These are phyloP conservation scores for Botrylloides violaceus DNA, from an alignment of 23 tunicate genomes.

Conservation along the genomic window DNA sequence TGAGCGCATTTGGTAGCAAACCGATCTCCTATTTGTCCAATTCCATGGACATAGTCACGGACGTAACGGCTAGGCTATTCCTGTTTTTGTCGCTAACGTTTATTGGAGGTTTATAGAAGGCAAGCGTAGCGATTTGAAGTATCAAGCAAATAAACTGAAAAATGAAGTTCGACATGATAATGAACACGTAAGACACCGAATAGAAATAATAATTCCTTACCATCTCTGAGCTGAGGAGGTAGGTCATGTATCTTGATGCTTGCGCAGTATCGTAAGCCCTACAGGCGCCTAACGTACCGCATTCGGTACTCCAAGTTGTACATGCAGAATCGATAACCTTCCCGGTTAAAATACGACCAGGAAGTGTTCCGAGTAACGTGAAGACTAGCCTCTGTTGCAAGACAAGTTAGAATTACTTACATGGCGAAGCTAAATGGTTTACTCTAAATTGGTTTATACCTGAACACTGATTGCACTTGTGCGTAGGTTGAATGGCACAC, in stretches of 20 bases:
- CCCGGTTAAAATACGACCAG: constrained; percentile 64
- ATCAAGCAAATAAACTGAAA: constrained; percentile 2
- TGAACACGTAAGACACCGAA: too few species aligned
- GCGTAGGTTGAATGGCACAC: constrained; percentile 21
- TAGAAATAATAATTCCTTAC: too few species aligned
- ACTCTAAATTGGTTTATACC: constrained; percentile 2
- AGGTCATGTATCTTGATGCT: constrained; percentile 11
- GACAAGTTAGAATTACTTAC: neutral
- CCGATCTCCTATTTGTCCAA: too few species aligned
- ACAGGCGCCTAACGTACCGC: constrained; percentile 63
- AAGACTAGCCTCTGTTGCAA: constrained; percentile 8
- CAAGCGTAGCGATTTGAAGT: neutral
- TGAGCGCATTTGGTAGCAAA: too few species aligned
- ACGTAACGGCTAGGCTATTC: too few species aligned
- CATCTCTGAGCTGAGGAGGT: neutral
- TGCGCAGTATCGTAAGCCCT: constrained; percentile 30
- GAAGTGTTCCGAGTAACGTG: constrained; percentile 69
- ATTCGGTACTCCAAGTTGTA: constrained; percentile 77
- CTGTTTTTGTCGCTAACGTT: too few species aligned
- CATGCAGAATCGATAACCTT: constrained; percentile 73
- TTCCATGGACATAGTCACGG: too few species aligned
- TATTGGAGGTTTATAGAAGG: neutral
- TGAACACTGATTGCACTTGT: constrained; percentile 23
- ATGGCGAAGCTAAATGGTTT: neutral
- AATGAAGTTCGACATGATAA: neutral